Conservation (phyloP, 2,888 invertebrate genomes). For the Oligia fasciuncula region DNA sequence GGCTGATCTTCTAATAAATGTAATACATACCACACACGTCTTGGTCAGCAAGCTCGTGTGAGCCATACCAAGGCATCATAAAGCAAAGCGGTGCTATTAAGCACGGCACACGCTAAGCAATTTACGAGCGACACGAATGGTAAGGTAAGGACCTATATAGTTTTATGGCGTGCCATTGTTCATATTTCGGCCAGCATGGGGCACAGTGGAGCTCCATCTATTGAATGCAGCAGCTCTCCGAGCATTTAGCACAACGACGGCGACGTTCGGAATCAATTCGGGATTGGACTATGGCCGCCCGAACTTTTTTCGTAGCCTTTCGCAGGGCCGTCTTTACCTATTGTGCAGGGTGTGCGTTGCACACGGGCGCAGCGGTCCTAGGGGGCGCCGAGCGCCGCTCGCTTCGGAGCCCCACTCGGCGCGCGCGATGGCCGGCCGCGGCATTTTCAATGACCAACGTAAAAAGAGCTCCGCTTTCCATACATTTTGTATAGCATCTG, state of each 20-base stretch:
- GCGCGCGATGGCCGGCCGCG: too few species aligned
- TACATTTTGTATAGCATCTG: too few species aligned
- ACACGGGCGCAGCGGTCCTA: too few species aligned
- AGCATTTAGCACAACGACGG: conserved; percentile 10
- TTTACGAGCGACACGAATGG: conserved; percentile 61
- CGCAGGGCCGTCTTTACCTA: too few species aligned
- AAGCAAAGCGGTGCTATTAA: conserved; percentile 61
- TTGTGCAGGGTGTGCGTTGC: too few species aligned
- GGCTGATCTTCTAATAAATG: conserved; percentile 1
- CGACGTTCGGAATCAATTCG: conserved; percentile 44
- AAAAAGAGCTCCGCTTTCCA: too few species aligned
- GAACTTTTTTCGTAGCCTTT: conserved; percentile 17
- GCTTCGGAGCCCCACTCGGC: too few species aligned
- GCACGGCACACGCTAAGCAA: conserved; percentile 53
- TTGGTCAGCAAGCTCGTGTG: conserved; percentile 7
- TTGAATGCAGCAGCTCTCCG: conserved; percentile 47
- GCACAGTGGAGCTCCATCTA: conserved; percentile 9
- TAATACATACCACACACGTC: not conserved
- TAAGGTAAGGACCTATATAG: conserved; percentile 53
- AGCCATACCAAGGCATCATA: conserved; percentile 48
- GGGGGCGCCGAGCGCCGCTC: too few species aligned
- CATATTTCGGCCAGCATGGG: conserved; percentile 42
- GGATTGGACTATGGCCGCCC: conserved; percentile 11
- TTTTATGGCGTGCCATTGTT: conserved; percentile 57
- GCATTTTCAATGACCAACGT: too few species aligned